Conservation (phyloP, 2,113 vertebrate species). For the Saguinus imperator region DNA sequence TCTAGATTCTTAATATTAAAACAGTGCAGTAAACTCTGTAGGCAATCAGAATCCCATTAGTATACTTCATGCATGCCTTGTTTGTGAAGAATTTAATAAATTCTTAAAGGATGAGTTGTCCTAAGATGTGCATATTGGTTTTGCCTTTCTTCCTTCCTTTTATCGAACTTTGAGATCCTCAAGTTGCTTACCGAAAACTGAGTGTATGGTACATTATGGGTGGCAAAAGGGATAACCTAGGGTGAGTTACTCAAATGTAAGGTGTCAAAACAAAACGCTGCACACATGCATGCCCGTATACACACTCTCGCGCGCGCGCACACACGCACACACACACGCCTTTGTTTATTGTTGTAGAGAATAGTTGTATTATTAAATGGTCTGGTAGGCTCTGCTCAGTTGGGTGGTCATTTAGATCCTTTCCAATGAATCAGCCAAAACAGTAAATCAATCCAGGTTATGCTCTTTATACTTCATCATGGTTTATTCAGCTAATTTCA, state of each 20-base stretch:
- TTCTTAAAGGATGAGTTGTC: no score
- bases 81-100: no score
- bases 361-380: background rate
- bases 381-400: background rate
- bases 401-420: background rate
- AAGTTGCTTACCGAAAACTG: no score
- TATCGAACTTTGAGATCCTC: no score
- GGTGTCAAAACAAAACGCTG: background rate
- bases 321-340: no score
- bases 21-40: background rate
- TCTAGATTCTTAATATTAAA: background rate
- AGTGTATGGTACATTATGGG: no score
- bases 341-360: background rate
- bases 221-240: no score
- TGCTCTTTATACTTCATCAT: background rate
- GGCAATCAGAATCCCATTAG: background rate
- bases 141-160: no score
- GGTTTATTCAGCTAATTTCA: slow-evolving; percentile 24
- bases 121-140: no score
- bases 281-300: no score
- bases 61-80: background rate
- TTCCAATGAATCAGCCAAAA: background rate
- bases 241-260: background rate
- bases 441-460: background rate
- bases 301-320: no score